These are phyloP conservation scores for Phocides pigmalion DNA, from an alignment of 1,140 invertebrate genomes.

Conservation along the genomic window DNA sequence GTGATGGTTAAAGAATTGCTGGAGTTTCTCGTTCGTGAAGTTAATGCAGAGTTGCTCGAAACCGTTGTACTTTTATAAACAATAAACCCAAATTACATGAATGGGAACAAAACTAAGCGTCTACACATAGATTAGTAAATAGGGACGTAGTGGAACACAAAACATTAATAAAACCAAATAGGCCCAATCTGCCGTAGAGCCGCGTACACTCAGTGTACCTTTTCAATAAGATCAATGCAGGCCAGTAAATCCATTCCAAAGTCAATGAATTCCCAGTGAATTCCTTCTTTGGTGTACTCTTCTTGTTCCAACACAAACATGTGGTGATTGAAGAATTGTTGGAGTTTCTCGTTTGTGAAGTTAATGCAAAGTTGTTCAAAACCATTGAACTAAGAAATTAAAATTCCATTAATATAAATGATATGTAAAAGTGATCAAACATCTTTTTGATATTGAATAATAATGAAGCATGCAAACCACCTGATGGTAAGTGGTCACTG, in stretches of 20 bases:
- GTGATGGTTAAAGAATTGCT: conserved; percentile 99
- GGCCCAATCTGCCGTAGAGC: conserved; percentile 50
- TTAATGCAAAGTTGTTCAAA: conserved; percentile 99
- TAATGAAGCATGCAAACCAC: neutral
- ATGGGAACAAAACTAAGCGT: conserved; percentile 51
- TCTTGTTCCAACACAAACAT: conserved; percentile 99
- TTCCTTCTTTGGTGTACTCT: conserved; percentile 97
- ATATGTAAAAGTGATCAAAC: conserved; percentile 14
- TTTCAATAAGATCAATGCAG: conserved; percentile 98
- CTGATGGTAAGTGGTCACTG: too few relatives aligned
- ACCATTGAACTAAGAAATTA: conserved; percentile 93
- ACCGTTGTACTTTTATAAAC: conserved; percentile 93
- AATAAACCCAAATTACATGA: conserved; percentile 62
- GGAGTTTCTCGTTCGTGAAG: conserved; percentile 98
- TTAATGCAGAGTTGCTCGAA: conserved; percentile 99
- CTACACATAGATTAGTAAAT: conserved; percentile 59
- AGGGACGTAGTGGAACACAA: conserved; percentile 57
- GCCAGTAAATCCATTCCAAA: conserved; percentile 98
- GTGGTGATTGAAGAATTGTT: conserved; percentile 99
- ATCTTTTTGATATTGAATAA: neutral
- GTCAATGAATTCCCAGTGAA: conserved; percentile 98
- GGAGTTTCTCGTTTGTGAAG: conserved; percentile 98
- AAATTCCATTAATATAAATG: conserved; percentile 66
- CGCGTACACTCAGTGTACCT: conserved; percentile 87
- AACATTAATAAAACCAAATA: conserved; percentile 55